Evolutionary conservation across 2,797 vertebrate genomes (phyloP).

Genomic region (Enteromius argenteus): DNA sequence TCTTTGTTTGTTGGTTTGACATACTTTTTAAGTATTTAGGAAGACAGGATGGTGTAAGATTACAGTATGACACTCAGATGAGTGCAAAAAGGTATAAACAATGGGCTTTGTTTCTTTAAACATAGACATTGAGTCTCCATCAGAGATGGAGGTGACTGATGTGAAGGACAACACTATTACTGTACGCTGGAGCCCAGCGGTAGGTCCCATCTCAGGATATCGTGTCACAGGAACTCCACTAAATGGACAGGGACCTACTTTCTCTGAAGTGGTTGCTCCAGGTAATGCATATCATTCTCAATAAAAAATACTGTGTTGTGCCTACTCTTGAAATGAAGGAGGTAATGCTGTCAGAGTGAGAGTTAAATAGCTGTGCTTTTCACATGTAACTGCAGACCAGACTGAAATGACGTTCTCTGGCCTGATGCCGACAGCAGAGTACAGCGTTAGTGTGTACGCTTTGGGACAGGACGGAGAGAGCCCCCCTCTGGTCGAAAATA

Average conservation of each 20-base stretch:
- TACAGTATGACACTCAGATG: neutral
- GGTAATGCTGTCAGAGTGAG: neutral
- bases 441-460: constrained; percentile 88
- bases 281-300: constrained; percentile 75
- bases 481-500: constrained; percentile 86
- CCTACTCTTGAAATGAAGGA: neutral
- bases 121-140: constrained; percentile 89
- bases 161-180: constrained; percentile 92
- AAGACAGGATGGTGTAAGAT: neutral
- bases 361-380: neutral
- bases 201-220: constrained; percentile 91
- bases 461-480: constrained; percentile 90
- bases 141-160: constrained; percentile 88
- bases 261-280: constrained; percentile 86
- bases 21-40: neutral
- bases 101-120: constrained; percentile 9
- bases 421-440: constrained; percentile 92
- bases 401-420: constrained; percentile 94
- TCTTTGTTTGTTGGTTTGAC: neutral
- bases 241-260: constrained; percentile 84
- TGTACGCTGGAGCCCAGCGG: constrained; percentile 91
- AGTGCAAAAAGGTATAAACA: neutral
- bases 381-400: constrained; percentile 82
- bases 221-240: constrained; percentile 88
- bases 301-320: neutral